These are phyloP conservation scores for Mystacides longicornis DNA, from an alignment of 2,888 invertebrate species.

Conservation along the genomic window DNA sequence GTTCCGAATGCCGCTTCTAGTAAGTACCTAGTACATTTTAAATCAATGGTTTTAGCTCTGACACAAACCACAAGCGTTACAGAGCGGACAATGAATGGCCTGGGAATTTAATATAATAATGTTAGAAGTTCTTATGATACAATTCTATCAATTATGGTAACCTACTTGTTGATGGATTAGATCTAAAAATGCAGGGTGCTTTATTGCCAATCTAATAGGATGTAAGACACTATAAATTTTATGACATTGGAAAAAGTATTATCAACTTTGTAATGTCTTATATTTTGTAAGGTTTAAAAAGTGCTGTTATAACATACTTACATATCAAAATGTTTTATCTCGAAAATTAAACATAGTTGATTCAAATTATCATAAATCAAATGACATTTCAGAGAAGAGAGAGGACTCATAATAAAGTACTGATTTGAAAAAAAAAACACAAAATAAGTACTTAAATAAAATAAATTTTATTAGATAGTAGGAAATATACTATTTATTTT, in stretches of 20 bases:
- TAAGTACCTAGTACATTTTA: too few species aligned
- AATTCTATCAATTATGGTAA: constrained; percentile 5
- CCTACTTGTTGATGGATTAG: constrained; percentile 18
- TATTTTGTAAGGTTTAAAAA: constrained; percentile 13
- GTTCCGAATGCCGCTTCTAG: too few species aligned
- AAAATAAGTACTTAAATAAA: too few species aligned
- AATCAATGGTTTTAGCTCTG: too few species aligned
- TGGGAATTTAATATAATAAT: constrained; percentile 15
- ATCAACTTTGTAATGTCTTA: constrained; percentile 8
- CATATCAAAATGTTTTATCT: not conserved
- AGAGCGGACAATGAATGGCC: too few species aligned
- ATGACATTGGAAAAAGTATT: constrained; percentile 2
- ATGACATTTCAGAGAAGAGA: too few species aligned
- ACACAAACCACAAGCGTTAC: too few species aligned
- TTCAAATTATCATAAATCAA: not conserved
- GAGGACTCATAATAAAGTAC: too few species aligned
- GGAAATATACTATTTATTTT: too few species aligned
- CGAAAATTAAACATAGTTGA: not conserved
- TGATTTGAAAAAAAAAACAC: too few species aligned
- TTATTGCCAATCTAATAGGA: constrained; percentile 24
- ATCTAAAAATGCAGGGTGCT: constrained; percentile 25
- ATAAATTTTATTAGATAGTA: too few species aligned
- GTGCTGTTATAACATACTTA: not conserved
- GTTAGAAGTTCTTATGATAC: constrained; percentile 14
- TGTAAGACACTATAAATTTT: constrained; percentile 15